Evolutionary conservation across 2,797 vertebrate genomes (phyloP).

Genomic region (Pantherophis alleghaniensis): DNA sequence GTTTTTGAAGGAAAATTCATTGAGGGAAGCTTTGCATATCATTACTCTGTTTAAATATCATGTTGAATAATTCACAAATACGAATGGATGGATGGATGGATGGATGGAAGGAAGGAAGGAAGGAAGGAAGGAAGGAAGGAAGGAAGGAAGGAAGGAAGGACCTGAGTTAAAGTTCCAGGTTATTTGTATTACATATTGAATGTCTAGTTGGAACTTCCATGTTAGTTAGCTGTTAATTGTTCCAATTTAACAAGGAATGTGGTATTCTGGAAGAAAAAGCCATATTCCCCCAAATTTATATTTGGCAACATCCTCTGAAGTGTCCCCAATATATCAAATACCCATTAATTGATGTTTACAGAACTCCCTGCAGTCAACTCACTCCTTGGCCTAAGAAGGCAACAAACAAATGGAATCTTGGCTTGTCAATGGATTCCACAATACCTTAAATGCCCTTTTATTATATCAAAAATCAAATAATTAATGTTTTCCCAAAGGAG

Average conservation of each 20-base stretch:
- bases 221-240: neutral
- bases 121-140: no score
- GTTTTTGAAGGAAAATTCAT: neutral
- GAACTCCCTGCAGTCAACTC: neutral
- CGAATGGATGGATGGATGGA: neutral
- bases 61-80: neutral
- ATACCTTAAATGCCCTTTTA: conserved; percentile 7
- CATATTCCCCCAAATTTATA: neutral
- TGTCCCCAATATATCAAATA: neutral
- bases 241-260: neutral
- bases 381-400: neutral
- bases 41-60: neutral
- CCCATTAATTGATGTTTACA: neutral
- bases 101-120: neutral
- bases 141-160: neutral
- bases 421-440: conserved; percentile 5
- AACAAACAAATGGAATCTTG: neutral
- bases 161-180: neutral
- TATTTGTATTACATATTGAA: neutral
- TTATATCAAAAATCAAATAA: conserved; percentile 21
- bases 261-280: neutral
- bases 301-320: neutral
- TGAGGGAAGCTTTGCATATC: neutral
- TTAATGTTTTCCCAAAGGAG: conserved; percentile 16
- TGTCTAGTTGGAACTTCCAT: neutral